Evolutionary conservation across 2,888 invertebrate species (phyloP).

Genomic region (Ophonus ardosiacus): DNA sequence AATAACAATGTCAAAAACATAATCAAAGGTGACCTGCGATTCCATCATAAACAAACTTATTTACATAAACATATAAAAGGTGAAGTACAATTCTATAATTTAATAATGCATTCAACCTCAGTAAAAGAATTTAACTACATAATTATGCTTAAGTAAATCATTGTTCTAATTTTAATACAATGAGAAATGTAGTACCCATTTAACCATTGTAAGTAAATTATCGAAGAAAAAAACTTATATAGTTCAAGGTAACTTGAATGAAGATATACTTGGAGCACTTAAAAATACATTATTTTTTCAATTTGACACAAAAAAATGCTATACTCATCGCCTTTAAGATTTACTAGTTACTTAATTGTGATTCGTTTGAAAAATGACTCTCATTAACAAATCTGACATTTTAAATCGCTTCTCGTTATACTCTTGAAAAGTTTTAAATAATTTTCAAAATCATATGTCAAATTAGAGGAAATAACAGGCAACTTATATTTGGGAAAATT

Average conservation of each 20-base stretch:
- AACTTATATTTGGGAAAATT: too few relatives aligned
- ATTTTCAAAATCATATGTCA: not conserved
- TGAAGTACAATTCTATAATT: not conserved
- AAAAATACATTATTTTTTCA: slow-evolving; percentile 29
- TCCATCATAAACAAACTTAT: not conserved
- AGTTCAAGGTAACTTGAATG: slow-evolving; percentile 23
- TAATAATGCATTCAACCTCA: not conserved
- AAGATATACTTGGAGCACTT: slow-evolving; percentile 17
- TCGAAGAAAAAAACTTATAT: slow-evolving; percentile 6
- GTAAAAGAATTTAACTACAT: not conserved
- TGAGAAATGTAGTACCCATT: not conserved
- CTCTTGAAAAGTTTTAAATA: not conserved
- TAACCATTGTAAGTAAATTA: slow-evolving; percentile 14
- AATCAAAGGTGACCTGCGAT: too few relatives aligned
- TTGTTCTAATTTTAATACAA: not conserved
- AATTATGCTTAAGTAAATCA: not conserved
- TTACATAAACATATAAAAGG: too few relatives aligned
- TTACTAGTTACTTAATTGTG: not conserved
- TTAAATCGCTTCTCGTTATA: not conserved
- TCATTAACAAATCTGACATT: not conserved
- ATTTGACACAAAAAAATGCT: slow-evolving; percentile 9
- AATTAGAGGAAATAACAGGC: too few relatives aligned
- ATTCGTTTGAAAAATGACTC: slow-evolving; percentile 10
- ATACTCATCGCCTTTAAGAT: slow-evolving; percentile 14
- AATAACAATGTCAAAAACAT: too few relatives aligned